These are phyloP conservation scores for Troglohyphantes excavatus DNA, from an alignment of 2,888 invertebrate species.

Conservation along the genomic window DNA sequence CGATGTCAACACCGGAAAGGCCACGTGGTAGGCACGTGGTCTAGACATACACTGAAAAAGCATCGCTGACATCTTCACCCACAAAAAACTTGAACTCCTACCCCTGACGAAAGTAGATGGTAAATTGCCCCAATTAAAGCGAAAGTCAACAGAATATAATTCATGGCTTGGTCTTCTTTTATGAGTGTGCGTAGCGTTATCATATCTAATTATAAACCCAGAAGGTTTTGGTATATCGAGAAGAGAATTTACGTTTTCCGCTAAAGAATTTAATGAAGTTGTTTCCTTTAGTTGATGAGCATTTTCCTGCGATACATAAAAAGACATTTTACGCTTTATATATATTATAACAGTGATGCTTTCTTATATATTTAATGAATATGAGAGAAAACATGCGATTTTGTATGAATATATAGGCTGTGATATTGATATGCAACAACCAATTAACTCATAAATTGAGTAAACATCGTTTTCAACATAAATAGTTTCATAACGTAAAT, in stretches of 20 bases:
- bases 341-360: too few relatives aligned
- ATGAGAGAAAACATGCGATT: too few relatives aligned
- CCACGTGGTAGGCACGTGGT: slow-evolving; percentile 71
- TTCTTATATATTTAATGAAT: too few relatives aligned
- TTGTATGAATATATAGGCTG: too few relatives aligned
- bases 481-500: too few relatives aligned
- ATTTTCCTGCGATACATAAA: too few relatives aligned
- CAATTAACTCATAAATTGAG: too few relatives aligned
- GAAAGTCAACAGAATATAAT: neutral
- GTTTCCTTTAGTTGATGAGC: too few relatives aligned
- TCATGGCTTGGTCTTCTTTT: neutral
- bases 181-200: neutral
- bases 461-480: too few relatives aligned
- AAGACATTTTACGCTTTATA: too few relatives aligned
- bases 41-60: neutral
- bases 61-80: neutral
- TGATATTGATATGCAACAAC: too few relatives aligned
- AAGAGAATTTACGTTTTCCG: neutral
- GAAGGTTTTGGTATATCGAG: neutral
- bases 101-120: neutral
- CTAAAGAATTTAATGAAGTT: neutral
- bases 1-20: slow-evolving; percentile 69
- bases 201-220: neutral
- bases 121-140: neutral
- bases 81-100: neutral